These are phyloP conservation scores for Brassicogethes aeneus DNA, from an alignment of 2,888 invertebrate genomes.

Conservation along the genomic window DNA sequence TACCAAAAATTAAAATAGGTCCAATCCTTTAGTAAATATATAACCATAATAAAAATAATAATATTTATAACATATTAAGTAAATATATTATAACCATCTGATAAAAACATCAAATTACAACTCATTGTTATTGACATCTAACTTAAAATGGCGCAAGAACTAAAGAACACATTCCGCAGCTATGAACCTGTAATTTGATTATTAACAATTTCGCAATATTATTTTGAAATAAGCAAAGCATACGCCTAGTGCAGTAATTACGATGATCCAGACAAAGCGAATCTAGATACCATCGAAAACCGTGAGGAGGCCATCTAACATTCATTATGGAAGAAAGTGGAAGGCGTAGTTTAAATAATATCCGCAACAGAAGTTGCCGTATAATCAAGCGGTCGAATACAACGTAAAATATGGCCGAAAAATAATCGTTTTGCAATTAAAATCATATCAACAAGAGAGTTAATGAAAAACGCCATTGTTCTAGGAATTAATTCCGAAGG, in stretches of 20 bases:
- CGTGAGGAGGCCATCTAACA: conserved; percentile 24
- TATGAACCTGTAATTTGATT: background rate
- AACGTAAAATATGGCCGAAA: conserved; percentile 6
- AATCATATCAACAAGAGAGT: conserved; percentile 13
- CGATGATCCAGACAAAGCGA: conserved; percentile 11
- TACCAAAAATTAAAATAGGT: no score
- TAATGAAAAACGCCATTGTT: no score
- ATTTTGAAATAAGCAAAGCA: conserved; percentile 7
- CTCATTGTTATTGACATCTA: background rate
- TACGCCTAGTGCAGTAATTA: conserved; percentile 1
- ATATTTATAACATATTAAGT: no score
- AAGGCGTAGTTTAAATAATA: conserved; percentile 24
- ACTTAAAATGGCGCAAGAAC: background rate
- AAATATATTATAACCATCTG: no score
- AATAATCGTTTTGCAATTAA: conserved; percentile 13
- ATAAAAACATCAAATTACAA: no score
- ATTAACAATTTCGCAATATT: conserved; percentile 1
- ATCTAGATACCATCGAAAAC: conserved; percentile 23
- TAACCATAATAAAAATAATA: no score
- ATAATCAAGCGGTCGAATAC: background rate
- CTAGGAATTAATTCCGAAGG: no score
- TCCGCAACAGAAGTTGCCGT: conserved; percentile 24
- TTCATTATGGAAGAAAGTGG: conserved; percentile 29
- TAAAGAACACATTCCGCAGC: background rate
- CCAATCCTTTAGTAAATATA: no score